Conservation (phyloP, 2,113 vertebrate genomes). For the Solenodon paradoxus region DNA sequence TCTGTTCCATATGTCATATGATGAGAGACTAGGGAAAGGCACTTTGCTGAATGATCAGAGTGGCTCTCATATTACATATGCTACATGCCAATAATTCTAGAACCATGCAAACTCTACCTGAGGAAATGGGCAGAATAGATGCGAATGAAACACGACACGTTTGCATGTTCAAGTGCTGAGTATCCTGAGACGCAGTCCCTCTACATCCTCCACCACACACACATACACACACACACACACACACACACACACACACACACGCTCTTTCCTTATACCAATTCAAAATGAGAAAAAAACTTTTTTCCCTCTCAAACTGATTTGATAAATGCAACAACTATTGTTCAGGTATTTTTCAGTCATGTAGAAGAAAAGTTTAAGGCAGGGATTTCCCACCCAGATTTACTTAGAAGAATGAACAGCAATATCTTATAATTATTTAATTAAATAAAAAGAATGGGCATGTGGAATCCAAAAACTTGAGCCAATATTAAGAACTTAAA, state of each 20-base stretch:
- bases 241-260: neutral
- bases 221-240: neutral
- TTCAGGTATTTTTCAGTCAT: neutral
- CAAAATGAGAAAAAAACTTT: neutral
- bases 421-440: neutral
- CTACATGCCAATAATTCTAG: neutral
- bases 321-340: neutral
- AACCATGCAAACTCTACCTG: neutral
- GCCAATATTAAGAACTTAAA: neutral
- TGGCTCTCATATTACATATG: neutral
- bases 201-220: neutral
- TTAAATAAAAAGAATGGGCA: fast-evolving
- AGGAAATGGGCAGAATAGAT: neutral
- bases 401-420: neutral
- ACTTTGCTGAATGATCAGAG: neutral
- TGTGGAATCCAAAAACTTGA: neutral
- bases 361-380: neutral
- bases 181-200: neutral
- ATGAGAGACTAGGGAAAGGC: neutral
- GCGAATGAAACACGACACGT: neutral
- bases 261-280: neutral
- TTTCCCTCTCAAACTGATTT: neutral
- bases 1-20: neutral
- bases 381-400: neutral
- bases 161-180: neutral